phyloP scores from a whole-genome alignment of 1,140 invertebrate genomes.

The Scaptomyza graminum region DNA sequence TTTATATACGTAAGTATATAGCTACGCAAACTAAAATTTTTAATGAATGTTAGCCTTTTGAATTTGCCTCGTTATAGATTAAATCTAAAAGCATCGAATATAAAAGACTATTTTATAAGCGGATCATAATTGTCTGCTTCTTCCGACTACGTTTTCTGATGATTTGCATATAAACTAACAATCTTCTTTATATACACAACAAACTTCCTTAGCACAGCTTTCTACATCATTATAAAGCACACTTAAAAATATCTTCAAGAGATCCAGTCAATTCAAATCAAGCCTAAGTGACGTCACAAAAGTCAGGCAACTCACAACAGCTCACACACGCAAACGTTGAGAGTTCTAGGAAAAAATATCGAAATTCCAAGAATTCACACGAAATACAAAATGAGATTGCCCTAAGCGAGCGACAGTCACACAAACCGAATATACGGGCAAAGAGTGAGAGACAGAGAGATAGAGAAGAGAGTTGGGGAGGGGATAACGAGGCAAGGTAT shows the following conservation, averaged over 20 bases:
- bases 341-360: conserved; percentile 82
- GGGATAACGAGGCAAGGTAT: conserved; percentile 66
- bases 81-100: background rate
- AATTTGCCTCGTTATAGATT: background rate
- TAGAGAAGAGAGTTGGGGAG: background rate
- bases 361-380: conserved; percentile 83
- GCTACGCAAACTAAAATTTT: background rate
- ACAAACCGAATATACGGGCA: background rate
- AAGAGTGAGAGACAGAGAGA: background rate
- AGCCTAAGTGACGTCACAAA: conserved; percentile 55
- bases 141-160: background rate
- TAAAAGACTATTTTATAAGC: background rate
- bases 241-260: background rate
- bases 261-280: background rate
- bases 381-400: conserved; percentile 77
- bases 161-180: background rate
- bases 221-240: conserved; percentile 3
- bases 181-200: background rate
- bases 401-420: conserved; percentile 21
- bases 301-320: conserved; percentile 5
- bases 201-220: conserved; percentile 1
- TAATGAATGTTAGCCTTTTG: background rate
- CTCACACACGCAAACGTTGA: conserved; percentile 30
- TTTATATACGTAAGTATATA: no score
- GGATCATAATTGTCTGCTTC: background rate